Evolutionary conservation across 2,888 invertebrate genomes (phyloP), one percentile per base, ranked within the genome.

Genomic region (Trichopria drosophilae): DNA sequence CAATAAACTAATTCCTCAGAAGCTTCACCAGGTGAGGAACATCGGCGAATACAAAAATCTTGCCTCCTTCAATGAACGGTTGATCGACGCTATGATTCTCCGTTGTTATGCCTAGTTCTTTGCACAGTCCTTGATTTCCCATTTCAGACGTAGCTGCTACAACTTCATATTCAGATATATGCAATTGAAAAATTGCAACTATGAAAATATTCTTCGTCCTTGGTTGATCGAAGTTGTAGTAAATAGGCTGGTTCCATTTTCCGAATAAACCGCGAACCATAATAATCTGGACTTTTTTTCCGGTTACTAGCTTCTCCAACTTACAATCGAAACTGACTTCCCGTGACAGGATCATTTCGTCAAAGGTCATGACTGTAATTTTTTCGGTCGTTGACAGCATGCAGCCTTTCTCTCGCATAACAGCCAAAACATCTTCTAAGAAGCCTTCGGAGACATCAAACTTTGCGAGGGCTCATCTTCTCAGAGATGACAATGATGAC

Each of bases 201-300:
- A 46, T 7, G 18, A 63, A 49, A 51, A 66, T 48, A 3, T 54
- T 18, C 48, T 58, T 45, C 15, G 65, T 67, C 39, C 69, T 62
- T 50, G 62, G 67, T 50, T 58, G 36, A 49, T 68, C 70, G 53
- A 71, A 70, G 12, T 50, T 10, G 60, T 37, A 39, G 49, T 52
- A 65, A 15, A 63, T 48, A 20, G 58, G 59, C 20, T 65, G 64
- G 18, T 65, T 59, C 63, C 60, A 64, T n/a, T 58, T 53, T 4
- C 31, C 55, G 42, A 51, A 53, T 9, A 65, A 22, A 6, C 64
- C 60, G 42, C 61, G 43, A 19, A 54, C 58, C 55, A 67, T 60
- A 6, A 61, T 45, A 6, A 59, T 59, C 53, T 61, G 67, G 35
- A 67, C 18, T n/a, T n/a, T 15, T 44, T 64, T 51, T 19, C 62